Conservation (phyloP, 2,888 invertebrate species). For the Tethea ocularis region DNA sequence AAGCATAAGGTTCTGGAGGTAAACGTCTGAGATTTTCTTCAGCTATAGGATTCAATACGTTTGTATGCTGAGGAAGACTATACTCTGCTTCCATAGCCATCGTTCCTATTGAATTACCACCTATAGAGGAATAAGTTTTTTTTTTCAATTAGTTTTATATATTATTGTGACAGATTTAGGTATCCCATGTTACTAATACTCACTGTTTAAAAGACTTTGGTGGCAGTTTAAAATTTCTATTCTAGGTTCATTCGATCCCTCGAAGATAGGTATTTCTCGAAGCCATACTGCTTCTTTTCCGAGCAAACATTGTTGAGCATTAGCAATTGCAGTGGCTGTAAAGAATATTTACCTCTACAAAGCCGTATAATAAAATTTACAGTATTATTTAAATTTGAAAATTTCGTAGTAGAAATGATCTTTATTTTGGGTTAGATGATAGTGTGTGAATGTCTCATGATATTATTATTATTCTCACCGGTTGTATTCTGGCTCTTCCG, state of each 20-base stretch:
- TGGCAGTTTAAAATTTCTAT: slow-evolving; percentile 78
- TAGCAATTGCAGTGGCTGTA: slow-evolving; percentile 67
- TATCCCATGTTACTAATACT: slow-evolving; percentile 18
- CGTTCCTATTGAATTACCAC: slow-evolving; percentile 68
- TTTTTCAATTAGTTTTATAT: background rate
- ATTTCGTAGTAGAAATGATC: background rate
- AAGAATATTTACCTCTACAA: slow-evolving; percentile 11
- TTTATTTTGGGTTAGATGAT: too few species aligned
- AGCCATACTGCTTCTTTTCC: slow-evolving; percentile 79
- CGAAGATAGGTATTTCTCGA: slow-evolving; percentile 71
- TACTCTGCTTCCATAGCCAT: slow-evolving; percentile 80
- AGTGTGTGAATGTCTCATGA: too few species aligned
- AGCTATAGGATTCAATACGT: slow-evolving; percentile 61
- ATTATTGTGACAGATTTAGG: background rate
- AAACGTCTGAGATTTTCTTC: slow-evolving; percentile 65
- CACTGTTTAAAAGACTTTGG: slow-evolving; percentile 71
- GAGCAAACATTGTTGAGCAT: slow-evolving; percentile 75
- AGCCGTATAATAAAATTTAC: background rate
- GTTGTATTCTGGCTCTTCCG: slow-evolving; percentile 70
- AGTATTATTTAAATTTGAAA: background rate
- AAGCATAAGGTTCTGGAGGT: slow-evolving; percentile 89
- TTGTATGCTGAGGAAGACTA: slow-evolving; percentile 74
- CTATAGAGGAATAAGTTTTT: slow-evolving; percentile 36
- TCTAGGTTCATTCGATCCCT: slow-evolving; percentile 74
- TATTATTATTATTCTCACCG: too few species aligned